Evolutionary conservation across 2,113 vertebrate species (phyloP).

Genomic region (Athene noctua): DNA sequence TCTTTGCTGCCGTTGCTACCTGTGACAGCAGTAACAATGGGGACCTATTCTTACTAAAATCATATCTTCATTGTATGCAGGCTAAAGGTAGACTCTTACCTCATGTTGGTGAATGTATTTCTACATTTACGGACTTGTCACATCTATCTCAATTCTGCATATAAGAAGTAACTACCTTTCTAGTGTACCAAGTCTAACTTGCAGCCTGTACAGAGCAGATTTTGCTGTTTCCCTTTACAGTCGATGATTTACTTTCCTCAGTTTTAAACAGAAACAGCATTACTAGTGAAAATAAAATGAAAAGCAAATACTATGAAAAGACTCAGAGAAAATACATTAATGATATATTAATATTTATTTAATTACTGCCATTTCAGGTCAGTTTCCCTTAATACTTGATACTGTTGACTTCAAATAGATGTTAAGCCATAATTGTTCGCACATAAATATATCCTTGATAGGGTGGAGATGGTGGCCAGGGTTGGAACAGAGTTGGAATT

Average conservation of each 20-base stretch:
- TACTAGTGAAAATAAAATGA: neutral
- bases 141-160: neutral
- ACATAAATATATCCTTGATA: neutral
- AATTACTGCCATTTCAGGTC: neutral
- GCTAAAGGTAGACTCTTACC: neutral
- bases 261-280: neutral
- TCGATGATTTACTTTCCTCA: neutral
- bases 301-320: neutral
- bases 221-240: neutral
- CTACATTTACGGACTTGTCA: neutral
- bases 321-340: neutral
- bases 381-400: neutral
- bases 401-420: neutral
- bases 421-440: neutral
- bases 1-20: neutral
- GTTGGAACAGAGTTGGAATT: conserved; percentile 27
- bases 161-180: neutral
- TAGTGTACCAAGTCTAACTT: neutral
- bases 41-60: neutral
- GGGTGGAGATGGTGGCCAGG: neutral
- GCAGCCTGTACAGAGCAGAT: neutral
- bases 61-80: neutral
- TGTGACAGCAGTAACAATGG: neutral
- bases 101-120: neutral
- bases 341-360: neutral